Evolutionary conservation across 2,797 vertebrate species (phyloP), one percentile per base, ranked within the genome.

Genomic region (Kryptolebias ocellatus): DNA sequence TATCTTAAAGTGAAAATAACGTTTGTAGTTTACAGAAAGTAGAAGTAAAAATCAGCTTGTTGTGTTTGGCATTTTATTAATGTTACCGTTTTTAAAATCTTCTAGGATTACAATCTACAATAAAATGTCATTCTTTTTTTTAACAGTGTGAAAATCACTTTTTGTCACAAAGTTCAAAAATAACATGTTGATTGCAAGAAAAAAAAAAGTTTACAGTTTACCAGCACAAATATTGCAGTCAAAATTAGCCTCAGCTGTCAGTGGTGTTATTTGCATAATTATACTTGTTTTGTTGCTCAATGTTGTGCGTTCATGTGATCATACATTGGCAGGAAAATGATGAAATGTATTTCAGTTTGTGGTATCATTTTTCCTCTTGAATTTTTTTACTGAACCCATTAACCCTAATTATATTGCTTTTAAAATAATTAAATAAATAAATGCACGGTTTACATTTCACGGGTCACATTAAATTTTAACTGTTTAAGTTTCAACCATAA

Each of bases 81-180:
- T 24, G 20, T 42, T 42, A 14, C 39, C 3, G 4, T 2, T 42
- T 42, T 42, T 42, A 2, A 42, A 24, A 39, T 34, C 31, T 34
- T 34, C 10, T 3, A 12, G 39, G 10, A 12, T 42, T 42, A 12
- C 4, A 42, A 12, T 42, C 11, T 42, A 42, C 39, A 42, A 12
- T 12, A 42, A 42, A 42, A 42, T 42, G 39, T 42, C 11, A 12
- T 42, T 42, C 39, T 2, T 42, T 4, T 2, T 2, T 42, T 42
- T 12, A 24, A 24, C 39, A 42, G 11, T 42, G 14, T 12, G 11
- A 42, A 84, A 78, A 78, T 87, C 83, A 89, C 90, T 84, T 86
- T 85, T 88, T 87, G 78, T 84, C 80, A 84, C 70, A 72, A 87
- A 72, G 58, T 72, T 86, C 79, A 73, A 87, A 86, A 90, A 85